Base-by-base conservation (phyloP, 1,140 invertebrate genomes). In the Hycleus phaleratus region DNA sequence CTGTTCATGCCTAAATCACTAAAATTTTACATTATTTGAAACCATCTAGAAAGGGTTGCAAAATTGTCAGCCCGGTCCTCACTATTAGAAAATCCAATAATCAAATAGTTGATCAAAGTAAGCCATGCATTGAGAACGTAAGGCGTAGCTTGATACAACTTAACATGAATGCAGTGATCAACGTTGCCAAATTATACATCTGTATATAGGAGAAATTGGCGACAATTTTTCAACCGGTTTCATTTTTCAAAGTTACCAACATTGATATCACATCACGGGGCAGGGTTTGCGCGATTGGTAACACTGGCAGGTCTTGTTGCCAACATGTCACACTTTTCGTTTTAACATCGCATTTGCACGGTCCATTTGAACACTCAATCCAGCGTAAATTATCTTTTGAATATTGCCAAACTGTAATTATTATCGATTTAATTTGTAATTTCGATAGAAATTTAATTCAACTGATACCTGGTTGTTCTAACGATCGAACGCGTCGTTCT, bases 1-100 rank as follows among this genome's bases (percentile, higher is more conserved):
- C 79, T 76, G 67, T 91, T 91, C 4, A 84, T 82, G 0, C 86
- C 87, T 10, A 91, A 73, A 68, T 91, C 88, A 55, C 88, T 90
- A 69, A 58, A 32, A 32, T 32, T 32, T 32, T 32, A 4, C 4
- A 74, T 81, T 59, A 12, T 56, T 49, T 25, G 26, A 45, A 10
- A 55, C 10, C n/a, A 50, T 4, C 49, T 24, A 42, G 32, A 32
- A 32, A 32, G 7, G 32, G 0, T 32, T 4, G 4, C 7, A 7
- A 32, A 32, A 32, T 32, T 32, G 18, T 18, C 18, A 18, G 18
- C 1, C 18, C 18, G 18, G 1, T 18, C 18, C 18, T 18, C 18
- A 18, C 18, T 18, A 18, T 18, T 18, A 18, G 18, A 18, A 18
- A 18, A 18, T 18, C 2, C 1, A 18, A 2, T 18, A 18, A 18